These are phyloP conservation scores for Cromileptes altivelis DNA, from an alignment of 2,113 vertebrate species.

Conservation along the genomic window DNA sequence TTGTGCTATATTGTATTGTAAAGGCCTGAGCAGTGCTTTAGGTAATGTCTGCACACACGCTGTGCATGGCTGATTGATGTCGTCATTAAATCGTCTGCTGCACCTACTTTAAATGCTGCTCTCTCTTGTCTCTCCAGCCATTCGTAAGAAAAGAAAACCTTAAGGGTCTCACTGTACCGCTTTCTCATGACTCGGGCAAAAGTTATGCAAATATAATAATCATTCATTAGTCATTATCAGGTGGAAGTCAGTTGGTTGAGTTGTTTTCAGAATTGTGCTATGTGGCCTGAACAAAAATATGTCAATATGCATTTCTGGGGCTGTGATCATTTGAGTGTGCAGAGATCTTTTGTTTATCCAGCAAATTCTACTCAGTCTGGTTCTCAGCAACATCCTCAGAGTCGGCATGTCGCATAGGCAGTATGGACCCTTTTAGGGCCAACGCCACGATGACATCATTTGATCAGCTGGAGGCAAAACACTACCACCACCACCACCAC, in stretches of 20 bases:
- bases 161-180: neutral
- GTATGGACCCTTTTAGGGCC: too few species aligned
- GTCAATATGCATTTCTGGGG: neutral
- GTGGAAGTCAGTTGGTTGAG: conserved; percentile 29
- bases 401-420: too few species aligned
- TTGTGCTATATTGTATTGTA: neutral
- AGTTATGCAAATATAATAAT: conserved; percentile 53
- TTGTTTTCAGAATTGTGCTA: conserved; percentile 2
- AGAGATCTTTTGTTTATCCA: neutral
- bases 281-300: conserved; percentile 21
- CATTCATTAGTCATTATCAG: conserved; percentile 59
- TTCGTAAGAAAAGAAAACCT: conserved; percentile 26
- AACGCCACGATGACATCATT: too few species aligned
- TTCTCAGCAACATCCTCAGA: too few species aligned
- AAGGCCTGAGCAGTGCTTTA: neutral
- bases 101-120: conserved; percentile 43
- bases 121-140: conserved; percentile 45
- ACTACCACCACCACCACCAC: too few species aligned
- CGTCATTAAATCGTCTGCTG: conserved; percentile 47
- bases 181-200: conserved; percentile 47
- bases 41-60: conserved; percentile 8
- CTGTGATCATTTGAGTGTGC: neutral
- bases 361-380: neutral
- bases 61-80: conserved; percentile 43
- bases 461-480: too few species aligned